Base-by-base conservation (phyloP, 2,888 invertebrate genomes). In the Pachycephus smyrnensis region DNA sequence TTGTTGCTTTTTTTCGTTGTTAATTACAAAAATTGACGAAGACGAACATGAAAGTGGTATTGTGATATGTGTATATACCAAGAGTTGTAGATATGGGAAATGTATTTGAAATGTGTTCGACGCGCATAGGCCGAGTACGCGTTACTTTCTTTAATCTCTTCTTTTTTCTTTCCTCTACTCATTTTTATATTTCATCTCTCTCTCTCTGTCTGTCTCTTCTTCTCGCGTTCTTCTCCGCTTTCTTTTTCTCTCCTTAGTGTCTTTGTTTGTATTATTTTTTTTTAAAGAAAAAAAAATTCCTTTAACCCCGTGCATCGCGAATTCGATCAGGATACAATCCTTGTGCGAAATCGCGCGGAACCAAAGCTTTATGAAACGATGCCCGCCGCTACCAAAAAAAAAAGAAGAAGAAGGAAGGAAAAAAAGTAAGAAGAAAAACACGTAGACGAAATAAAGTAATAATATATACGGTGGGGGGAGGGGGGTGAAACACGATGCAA, bases 41-140 rank as follows among this genome's bases (percentile, higher is more conserved):
- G 80, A 75, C 75, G 76, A 80, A 77, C 80, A 77, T 80, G 82
- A 82, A 84, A 84, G 81, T 86, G 84, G 83, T 84, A 86, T 86
- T 85, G 87, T 85, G 84, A 86, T 83, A 84, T 84, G 83, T 84
- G 83, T 89, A 88, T 84, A 88, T 85, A 88, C 36, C 74, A 35
- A 30, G 74, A n/a, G 36, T 9, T 74, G 74, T 36, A 74, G 74
- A 74, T 36, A 74, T 74, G 37, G 0, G 55, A 23, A 36, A 33
- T 1, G 74, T 74, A 33, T 33, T 74, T 35, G 74, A 74, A 12
- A 30, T 33, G 74, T 33, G 36, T 36, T 33, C 30, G 74, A 30
- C n/a, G 74, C 74, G 74, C 74, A 71, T 71, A 71, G 32, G 71
- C 71, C 0, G 71, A 71, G 31, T 71, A 71, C 71, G 31, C 15